Evolutionary conservation across 1,140 invertebrate species (phyloP).

Genomic region (Zophobas atratus): DNA sequence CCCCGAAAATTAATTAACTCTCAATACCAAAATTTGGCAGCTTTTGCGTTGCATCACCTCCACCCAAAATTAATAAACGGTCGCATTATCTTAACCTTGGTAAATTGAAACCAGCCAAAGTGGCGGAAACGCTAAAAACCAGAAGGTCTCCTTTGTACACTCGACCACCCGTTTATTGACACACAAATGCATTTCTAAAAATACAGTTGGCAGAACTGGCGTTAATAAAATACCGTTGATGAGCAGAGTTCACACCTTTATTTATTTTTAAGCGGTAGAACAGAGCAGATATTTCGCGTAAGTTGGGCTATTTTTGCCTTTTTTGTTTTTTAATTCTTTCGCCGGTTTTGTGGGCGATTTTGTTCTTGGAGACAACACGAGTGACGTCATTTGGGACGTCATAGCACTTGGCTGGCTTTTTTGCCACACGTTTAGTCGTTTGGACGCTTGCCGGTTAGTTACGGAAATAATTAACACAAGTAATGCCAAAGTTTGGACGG

Average conservation of each 20-base stretch:
- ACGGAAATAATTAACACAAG: constrained; percentile 18
- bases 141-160: not conserved
- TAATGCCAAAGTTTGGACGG: not conserved
- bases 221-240: too few relatives aligned
- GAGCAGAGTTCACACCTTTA: not conserved
- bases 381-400: too few relatives aligned
- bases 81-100: too few relatives aligned
- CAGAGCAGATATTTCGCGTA: not conserved
- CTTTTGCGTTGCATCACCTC: too few relatives aligned
- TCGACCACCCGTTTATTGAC: not conserved
- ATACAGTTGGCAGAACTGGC: not conserved
- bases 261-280: too few relatives aligned
- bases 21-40: too few relatives aligned
- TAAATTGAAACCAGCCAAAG: too few relatives aligned
- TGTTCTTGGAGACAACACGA: too few relatives aligned
- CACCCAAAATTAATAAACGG: too few relatives aligned
- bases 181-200: not conserved
- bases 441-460: constrained; percentile 27
- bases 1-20: too few relatives aligned
- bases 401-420: not conserved
- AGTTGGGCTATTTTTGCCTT: not conserved
- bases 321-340: not conserved
- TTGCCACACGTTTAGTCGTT: constrained; percentile 13
- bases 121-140: too few relatives aligned
- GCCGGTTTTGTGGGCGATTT: too few relatives aligned